phyloP scores from a whole-genome alignment of 2,888 invertebrate species.

The Furcula furcula region DNA sequence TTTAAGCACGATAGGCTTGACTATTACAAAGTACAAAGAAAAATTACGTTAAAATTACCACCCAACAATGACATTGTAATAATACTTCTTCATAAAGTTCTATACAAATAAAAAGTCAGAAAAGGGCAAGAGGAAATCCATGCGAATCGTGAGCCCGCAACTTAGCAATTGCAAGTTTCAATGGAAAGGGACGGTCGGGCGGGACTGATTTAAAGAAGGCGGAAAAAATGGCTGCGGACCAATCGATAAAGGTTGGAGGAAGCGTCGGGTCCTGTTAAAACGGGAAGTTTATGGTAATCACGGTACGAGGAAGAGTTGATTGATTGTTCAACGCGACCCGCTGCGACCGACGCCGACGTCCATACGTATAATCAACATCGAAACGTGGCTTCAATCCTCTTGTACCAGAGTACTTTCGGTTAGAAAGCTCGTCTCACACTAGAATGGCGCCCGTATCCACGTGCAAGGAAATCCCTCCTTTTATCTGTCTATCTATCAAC shows the following conservation, averaged over 20 bases:
- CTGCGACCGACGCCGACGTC: slow-evolving; percentile 40
- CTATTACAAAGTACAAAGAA: no score
- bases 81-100: no score
- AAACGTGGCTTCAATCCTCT: slow-evolving; percentile 34
- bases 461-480: slow-evolving; percentile 24
- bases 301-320: slow-evolving; percentile 69
- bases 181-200: slow-evolving; percentile 67
- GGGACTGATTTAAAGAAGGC: slow-evolving; percentile 59
- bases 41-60: no score
- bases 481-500: slow-evolving; percentile 30
- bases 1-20: no score
- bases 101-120: slow-evolving; percentile 39
- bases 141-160: slow-evolving; percentile 55
- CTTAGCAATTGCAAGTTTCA: slow-evolving; percentile 72
- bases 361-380: slow-evolving; percentile 26
- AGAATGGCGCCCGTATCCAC: slow-evolving; percentile 29
- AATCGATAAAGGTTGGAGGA: slow-evolving; percentile 77
- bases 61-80: no score
- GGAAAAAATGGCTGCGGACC: slow-evolving; percentile 64
- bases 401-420: slow-evolving; percentile 28
- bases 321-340: slow-evolving; percentile 66
- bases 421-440: slow-evolving; percentile 24
- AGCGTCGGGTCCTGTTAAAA: slow-evolving; percentile 72
- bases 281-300: slow-evolving; percentile 81
- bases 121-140: slow-evolving; percentile 52